Evolutionary conservation across 2,888 invertebrate genomes (phyloP).

Genomic region (Limnephilus marmoratus): DNA sequence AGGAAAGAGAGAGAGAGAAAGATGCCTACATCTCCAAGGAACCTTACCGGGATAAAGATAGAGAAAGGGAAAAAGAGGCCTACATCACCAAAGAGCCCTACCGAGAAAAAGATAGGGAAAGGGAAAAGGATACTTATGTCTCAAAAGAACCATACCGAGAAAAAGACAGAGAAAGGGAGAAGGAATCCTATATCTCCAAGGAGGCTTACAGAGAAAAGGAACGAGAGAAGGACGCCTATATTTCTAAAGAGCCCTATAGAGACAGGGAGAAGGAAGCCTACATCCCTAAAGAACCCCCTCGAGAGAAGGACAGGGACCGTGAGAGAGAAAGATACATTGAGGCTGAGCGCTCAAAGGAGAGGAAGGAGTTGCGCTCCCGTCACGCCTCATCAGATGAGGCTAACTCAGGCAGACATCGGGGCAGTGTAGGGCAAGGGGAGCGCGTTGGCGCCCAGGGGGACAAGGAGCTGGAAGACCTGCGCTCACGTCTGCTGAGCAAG

Average conservation of each 20-base stretch:
- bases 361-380: constrained; percentile 66
- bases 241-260: constrained; percentile 68
- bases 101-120: constrained; percentile 68
- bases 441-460: constrained; percentile 76
- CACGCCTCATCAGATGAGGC: constrained; percentile 30
- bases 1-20: constrained; percentile 71
- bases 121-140: constrained; percentile 67
- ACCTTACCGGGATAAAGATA: constrained; percentile 69
- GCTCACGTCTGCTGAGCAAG: constrained; percentile 84
- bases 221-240: constrained; percentile 70
- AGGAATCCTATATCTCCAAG: constrained; percentile 70
- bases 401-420: constrained; percentile 73
- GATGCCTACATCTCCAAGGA: constrained; percentile 69
- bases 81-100: constrained; percentile 68
- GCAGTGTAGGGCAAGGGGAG: constrained; percentile 84
- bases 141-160: constrained; percentile 69
- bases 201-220: constrained; percentile 70
- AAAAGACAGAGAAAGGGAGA: constrained; percentile 71
- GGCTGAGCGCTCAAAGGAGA: constrained; percentile 68
- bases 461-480: constrained; percentile 85
- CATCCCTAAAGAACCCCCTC: constrained; percentile 68
- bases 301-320: constrained; percentile 68
- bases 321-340: constrained; percentile 72
- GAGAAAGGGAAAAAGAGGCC: constrained; percentile 70
- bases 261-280: constrained; percentile 71